These are phyloP conservation scores for Drosophila rellima DNA, from an alignment of 2,888 invertebrate genomes.

Conservation along the genomic window DNA sequence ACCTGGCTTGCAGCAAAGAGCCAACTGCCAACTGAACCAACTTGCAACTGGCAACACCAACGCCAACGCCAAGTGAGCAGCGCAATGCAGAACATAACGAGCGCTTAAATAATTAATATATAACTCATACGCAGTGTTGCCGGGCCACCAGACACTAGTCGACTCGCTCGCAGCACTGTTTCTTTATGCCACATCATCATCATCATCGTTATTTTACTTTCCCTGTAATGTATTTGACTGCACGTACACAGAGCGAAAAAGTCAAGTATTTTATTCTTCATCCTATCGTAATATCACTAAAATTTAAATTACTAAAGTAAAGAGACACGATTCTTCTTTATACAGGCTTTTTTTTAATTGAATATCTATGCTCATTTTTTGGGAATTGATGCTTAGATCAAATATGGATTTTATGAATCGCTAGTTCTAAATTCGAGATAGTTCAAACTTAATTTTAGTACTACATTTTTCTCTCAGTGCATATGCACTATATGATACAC, in stretches of 20 bases:
- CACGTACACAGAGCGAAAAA: not conserved
- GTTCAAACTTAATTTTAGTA: not conserved
- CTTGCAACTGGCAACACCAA: slow-evolving; percentile 14
- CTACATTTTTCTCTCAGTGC: not conserved
- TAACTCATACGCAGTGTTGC: slow-evolving; percentile 78
- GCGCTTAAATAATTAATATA: slow-evolving; percentile 80
- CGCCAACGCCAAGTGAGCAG: slow-evolving; percentile 52
- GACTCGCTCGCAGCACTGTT: not conserved
- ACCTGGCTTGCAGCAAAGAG: slow-evolving; percentile 33
- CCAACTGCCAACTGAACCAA: slow-evolving; percentile 17
- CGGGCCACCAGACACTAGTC: slow-evolving; percentile 3
- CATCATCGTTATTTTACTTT: slow-evolving; percentile 6
- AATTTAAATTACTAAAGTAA: no score
- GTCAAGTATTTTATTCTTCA: not conserved
- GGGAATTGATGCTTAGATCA: no score
- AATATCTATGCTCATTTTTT: no score
- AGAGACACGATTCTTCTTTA: no score
- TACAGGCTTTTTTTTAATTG: no score
- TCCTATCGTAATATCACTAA: no score
- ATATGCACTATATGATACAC: slow-evolving; percentile 61
- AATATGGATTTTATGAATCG: no score
- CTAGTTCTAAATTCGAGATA: no score
- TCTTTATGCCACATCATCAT: slow-evolving; percentile 20
- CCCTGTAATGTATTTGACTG: not conserved
- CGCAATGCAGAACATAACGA: slow-evolving; percentile 69